phyloP scores from a whole-genome alignment of 2,888 invertebrate species.

The Tinea semifulvella region DNA sequence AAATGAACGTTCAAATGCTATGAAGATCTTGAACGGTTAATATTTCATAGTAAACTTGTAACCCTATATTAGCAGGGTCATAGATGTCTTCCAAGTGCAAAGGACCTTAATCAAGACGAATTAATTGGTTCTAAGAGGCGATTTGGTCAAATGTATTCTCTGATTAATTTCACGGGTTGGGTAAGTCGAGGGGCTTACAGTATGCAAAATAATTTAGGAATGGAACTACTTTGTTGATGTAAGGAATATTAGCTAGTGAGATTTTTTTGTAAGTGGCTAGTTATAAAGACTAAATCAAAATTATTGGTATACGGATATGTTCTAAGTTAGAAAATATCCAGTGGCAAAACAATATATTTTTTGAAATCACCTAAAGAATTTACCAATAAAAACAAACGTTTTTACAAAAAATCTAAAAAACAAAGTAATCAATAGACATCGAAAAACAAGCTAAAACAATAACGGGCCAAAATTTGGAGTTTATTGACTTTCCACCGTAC shows the following conservation, averaged over 20 bases:
- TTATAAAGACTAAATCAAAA: no score
- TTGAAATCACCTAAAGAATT: no score
- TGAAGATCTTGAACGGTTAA: neutral
- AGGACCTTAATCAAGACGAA: constrained; percentile 34
- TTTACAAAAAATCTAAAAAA: no score
- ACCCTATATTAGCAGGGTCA: constrained; percentile 11
- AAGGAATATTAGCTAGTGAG: no score
- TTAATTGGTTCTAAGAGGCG: constrained; percentile 58
- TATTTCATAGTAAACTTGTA: constrained; percentile 8
- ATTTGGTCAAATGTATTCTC: constrained; percentile 48
- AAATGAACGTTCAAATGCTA: no score
- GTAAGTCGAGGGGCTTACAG: no score
- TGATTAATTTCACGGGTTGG: constrained; percentile 55
- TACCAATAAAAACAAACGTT: no score
- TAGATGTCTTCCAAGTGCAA: constrained; percentile 15
- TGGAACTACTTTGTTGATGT: no score
- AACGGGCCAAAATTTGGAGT: constrained; percentile 14
- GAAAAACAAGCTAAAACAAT: constrained; percentile 5
- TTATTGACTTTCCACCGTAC: constrained; percentile 53
- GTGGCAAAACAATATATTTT: no score
- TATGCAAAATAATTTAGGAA: no score
- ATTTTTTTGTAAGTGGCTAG: no score
- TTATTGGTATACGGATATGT: neutral
- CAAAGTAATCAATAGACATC: no score
- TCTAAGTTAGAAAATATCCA: neutral